phyloP scores from a whole-genome alignment of 2,113 vertebrate genomes.

The Lepus americanus region DNA sequence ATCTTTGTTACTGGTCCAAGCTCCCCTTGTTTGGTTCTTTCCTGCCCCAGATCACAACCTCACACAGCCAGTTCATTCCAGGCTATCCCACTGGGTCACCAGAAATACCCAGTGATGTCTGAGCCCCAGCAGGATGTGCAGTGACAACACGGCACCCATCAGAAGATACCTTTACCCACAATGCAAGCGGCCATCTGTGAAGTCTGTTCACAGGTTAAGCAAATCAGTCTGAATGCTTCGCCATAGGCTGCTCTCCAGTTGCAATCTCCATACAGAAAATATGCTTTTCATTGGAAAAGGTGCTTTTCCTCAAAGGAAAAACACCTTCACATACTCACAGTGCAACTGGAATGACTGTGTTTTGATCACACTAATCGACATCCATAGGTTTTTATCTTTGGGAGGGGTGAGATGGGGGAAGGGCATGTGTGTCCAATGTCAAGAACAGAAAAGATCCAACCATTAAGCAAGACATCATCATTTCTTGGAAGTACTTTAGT shows the following conservation, averaged over 20 bases:
- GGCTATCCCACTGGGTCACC: background rate
- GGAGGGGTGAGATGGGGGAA: background rate
- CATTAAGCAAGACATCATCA: slow-evolving; percentile 22
- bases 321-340: background rate
- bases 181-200: background rate
- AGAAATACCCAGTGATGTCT: background rate
- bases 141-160: background rate
- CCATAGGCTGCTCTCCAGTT: background rate
- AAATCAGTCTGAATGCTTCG: background rate
- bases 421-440: background rate
- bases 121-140: background rate
- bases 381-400: background rate
- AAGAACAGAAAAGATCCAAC: background rate
- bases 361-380: background rate
- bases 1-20: background rate
- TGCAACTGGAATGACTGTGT: background rate
- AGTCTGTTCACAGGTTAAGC: background rate
- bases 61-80: background rate
- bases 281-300: background rate
- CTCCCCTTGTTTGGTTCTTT: background rate
- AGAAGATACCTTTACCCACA: background rate
- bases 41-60: background rate
- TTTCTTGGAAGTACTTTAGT: background rate
- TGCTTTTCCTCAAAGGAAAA: background rate
- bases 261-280: slow-evolving; percentile 8